Evolutionary conservation across 2,113 vertebrate genomes (phyloP).

Genomic region (Entelurus aequoreus): DNA sequence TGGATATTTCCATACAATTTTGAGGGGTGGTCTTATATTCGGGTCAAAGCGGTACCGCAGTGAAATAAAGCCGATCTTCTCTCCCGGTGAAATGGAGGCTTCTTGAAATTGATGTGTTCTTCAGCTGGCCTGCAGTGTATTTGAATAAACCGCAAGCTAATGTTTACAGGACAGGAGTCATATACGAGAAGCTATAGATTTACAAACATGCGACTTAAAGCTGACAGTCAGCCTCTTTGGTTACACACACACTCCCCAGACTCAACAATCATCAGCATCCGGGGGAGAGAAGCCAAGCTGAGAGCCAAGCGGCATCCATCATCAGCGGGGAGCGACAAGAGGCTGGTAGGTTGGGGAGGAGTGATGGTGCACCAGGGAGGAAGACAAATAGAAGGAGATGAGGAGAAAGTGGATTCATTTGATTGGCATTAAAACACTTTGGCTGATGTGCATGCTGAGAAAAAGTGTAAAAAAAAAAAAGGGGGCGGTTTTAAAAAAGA

Average conservation of each 20-base stretch:
- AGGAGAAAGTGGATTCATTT: slow-evolving; percentile 53
- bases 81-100: no score
- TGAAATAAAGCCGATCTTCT: no score
- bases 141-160: no score
- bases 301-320: slow-evolving; percentile 19
- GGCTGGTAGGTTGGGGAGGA: not conserved
- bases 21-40: no score
- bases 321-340: slow-evolving; percentile 27
- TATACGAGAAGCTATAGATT: not conserved
- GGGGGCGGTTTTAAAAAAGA: slow-evolving; percentile 45
- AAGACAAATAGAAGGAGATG: slow-evolving; percentile 12
- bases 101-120: no score
- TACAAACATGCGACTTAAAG: not conserved
- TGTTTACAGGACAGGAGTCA: not conserved
- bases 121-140: no score
- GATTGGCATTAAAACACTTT: slow-evolving; percentile 38
- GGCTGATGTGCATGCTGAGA: slow-evolving; percentile 32
- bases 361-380: not conserved
- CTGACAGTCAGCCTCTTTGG: slow-evolving; percentile 10
- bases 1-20: no score
- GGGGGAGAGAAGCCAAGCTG: slow-evolving; percentile 26
- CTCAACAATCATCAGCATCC: slow-evolving; percentile 9
- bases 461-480: slow-evolving; percentile 32
- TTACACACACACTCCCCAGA: slow-evolving; percentile 19
- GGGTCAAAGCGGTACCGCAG: no score